Evolutionary conservation across 2,797 vertebrate genomes (phyloP).

Genomic region (Toxotes lorentzi): DNA sequence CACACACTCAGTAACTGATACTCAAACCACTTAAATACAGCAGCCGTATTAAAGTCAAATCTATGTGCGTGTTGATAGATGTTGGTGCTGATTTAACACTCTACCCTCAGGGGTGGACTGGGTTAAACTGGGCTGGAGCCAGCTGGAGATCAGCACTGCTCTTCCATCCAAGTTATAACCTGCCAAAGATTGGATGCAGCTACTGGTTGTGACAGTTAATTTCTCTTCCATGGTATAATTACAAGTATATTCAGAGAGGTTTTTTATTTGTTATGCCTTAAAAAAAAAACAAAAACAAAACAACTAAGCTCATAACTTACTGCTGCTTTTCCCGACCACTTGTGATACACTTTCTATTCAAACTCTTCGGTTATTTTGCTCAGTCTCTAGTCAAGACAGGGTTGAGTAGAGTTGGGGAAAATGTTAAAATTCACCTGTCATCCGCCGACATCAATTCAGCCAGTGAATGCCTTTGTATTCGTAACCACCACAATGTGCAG

Average conservation of each 20-base stretch:
- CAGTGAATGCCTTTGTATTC: background rate
- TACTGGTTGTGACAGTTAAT: conserved; percentile 19
- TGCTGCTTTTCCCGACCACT: background rate
- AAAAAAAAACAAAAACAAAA: background rate
- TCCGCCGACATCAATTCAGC: background rate
- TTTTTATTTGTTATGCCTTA: conserved; percentile 9
- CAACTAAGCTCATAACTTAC: background rate
- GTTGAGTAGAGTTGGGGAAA: background rate
- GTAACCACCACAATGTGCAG: background rate
- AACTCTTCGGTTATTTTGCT: background rate
- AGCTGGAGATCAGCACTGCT: conserved; percentile 33
- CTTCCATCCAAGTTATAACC: conserved; percentile 36
- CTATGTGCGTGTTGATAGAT: conserved; percentile 51
- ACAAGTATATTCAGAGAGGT: background rate
- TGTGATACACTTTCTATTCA: background rate
- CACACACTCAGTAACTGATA: conserved; percentile 59
- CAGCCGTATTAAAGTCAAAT: conserved; percentile 60
- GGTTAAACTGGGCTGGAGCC: conserved; percentile 48
- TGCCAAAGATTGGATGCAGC: conserved; percentile 32
- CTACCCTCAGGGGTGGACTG: conserved; percentile 22
- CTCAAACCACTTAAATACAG: conserved; percentile 55
- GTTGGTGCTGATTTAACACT: conserved; percentile 55
- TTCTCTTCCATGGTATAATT: conserved; percentile 9
- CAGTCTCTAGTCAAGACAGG: background rate
- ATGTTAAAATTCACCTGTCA: background rate